Percentiles rank a stretch among this genome's conserved stretches.
These are phyloP conservation scores for Xiphophorus maculatus DNA, from an alignment of 2,113 vertebrate genomes.

Conservation along the genomic window DNA sequence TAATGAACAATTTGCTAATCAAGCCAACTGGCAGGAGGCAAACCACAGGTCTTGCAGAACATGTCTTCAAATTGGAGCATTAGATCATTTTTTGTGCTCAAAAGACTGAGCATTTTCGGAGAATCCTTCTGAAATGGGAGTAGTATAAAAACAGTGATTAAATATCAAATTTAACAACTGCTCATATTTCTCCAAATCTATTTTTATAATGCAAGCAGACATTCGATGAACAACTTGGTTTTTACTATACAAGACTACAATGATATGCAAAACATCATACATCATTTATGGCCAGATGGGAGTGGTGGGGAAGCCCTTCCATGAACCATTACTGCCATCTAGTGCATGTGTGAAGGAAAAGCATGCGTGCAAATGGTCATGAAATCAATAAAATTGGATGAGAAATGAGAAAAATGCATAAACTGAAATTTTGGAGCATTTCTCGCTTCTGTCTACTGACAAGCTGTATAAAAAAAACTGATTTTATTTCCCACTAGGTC, in stretches of 20 bases:
- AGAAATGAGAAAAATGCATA: neutral
- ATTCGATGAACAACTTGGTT: constrained; percentile 16
- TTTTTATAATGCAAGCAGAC: constrained; percentile 22
- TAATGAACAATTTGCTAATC: constrained; percentile 41
- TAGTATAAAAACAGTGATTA: constrained; percentile 12
- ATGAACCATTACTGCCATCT: constrained; percentile 75
- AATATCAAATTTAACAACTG: constrained; percentile 16
- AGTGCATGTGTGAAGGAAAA: constrained; percentile 18
- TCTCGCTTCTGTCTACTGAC: no score
- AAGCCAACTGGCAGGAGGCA: constrained; percentile 15
- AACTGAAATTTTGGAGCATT: no score
- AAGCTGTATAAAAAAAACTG: no score
- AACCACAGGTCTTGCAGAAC: constrained; percentile 2
- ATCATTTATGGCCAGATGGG: constrained; percentile 37
- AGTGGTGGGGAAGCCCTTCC: constrained; percentile 33
- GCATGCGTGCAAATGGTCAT: neutral
- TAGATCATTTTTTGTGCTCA: constrained; percentile 13
- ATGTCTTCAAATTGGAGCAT: constrained; percentile 24
- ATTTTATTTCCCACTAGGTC: no score
- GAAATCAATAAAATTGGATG: neutral
- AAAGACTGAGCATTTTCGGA: constrained; percentile 11
- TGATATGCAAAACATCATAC: constrained; percentile 31
- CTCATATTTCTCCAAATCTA: constrained; percentile 8
- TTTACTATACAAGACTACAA: constrained; percentile 9
- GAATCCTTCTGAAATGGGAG: constrained; percentile 28